These are phyloP conservation scores for Trichomycterus rosablanca DNA, from an alignment of 2,113 vertebrate genomes.

Conservation along the genomic window DNA sequence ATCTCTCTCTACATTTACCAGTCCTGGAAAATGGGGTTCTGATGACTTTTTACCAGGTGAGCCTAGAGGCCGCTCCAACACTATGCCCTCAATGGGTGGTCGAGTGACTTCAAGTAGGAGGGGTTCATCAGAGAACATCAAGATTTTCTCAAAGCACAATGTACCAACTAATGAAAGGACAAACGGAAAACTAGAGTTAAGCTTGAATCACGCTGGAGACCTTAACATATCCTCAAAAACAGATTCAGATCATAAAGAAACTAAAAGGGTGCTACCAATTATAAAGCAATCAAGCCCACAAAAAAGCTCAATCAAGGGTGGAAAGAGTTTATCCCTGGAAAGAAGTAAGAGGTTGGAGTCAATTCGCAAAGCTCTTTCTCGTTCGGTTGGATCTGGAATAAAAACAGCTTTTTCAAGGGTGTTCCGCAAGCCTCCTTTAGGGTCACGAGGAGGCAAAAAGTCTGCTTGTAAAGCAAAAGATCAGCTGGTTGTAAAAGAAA, in stretches of 20 bases:
- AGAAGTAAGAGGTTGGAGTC: constrained; percentile 45
- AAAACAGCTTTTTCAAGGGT: constrained; percentile 56
- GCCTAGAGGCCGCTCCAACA: constrained; percentile 57
- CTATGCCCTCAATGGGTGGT: constrained; percentile 48
- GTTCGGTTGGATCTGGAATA: constrained; percentile 56
- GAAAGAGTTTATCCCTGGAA: constrained; percentile 30
- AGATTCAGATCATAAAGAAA: constrained; percentile 16
- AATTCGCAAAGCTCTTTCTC: constrained; percentile 52
- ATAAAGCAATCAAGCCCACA: constrained; percentile 34
- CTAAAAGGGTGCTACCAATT: constrained; percentile 31
- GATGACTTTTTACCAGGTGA: constrained; percentile 64
- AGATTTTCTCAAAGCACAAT: constrained; percentile 21
- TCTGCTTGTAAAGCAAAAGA: constrained; percentile 45
- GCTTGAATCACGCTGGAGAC: constrained; percentile 45
- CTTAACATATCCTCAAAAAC: constrained; percentile 16
- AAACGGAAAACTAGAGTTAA: constrained; percentile 57
- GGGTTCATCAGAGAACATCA: constrained; percentile 52
- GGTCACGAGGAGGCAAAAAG: constrained; percentile 55
- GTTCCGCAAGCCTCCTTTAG: constrained; percentile 58
- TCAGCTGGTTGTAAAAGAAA: constrained; percentile 48
- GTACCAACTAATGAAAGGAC: constrained; percentile 39
- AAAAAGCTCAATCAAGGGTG: constrained; percentile 25
- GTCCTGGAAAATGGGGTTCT: constrained; percentile 59
- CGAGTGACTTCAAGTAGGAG: constrained; percentile 27
- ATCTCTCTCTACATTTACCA: constrained; percentile 52